Conservation (phyloP, 2,888 invertebrate species). For the Lapara coniferarum region DNA sequence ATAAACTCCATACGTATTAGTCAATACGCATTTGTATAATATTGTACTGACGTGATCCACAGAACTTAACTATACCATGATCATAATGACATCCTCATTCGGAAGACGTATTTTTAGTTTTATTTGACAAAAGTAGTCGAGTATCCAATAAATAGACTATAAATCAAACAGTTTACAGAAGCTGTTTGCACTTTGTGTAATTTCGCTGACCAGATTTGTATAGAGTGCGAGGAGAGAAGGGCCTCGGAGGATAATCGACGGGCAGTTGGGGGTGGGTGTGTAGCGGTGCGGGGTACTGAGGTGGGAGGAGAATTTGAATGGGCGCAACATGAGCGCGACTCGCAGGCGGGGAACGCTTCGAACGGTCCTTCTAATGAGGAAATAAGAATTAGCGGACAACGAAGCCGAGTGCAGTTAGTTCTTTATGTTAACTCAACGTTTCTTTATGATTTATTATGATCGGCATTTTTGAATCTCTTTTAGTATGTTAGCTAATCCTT, state of each 20-base stretch:
- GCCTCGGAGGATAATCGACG: conserved; percentile 48
- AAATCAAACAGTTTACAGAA: conserved; percentile 75
- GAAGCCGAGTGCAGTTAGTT: conserved; percentile 72
- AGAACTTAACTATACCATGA: background rate
- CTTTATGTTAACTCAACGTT: conserved; percentile 59
- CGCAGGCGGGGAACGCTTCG: conserved; percentile 62
- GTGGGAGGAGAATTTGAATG: conserved; percentile 61
- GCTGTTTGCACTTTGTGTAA: conserved; percentile 70
- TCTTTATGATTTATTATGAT: conserved; percentile 44
- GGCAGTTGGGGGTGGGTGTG: conserved; percentile 8
- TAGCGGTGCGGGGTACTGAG: conserved; percentile 30
- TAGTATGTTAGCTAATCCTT: no score
- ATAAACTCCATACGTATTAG: no score
- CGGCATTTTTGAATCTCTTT: background rate
- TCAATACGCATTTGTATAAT: background rate
- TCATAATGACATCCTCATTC: conserved; percentile 25
- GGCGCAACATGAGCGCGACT: conserved; percentile 49
- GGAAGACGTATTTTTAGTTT: conserved; percentile 56
- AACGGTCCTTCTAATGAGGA: conserved; percentile 75
- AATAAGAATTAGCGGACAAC: conserved; percentile 81
- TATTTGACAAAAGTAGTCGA: conserved; percentile 53
- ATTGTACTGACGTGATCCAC: background rate
- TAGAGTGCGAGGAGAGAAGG: conserved; percentile 51
- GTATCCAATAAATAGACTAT: conserved; percentile 75
- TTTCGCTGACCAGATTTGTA: conserved; percentile 59